Conservation (phyloP, 1,140 invertebrate species). For the Drosophila obscura region DNA sequence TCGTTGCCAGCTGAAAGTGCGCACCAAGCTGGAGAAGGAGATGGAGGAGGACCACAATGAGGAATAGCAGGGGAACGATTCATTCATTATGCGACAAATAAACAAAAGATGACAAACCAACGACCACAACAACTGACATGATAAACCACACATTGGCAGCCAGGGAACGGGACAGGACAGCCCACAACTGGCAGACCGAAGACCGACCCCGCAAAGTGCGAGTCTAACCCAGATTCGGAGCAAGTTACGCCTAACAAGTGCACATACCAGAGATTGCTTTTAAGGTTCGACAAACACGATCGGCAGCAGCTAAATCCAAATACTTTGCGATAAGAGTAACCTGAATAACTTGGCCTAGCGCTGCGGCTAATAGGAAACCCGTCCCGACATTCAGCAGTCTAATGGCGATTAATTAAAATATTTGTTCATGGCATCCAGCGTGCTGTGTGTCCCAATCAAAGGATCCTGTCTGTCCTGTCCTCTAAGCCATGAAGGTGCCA, state of each 20-base stretch:
- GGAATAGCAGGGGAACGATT: neutral
- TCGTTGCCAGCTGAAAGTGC: conserved; percentile 56
- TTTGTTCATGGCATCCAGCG: conserved; percentile 67
- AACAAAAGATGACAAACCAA: neutral
- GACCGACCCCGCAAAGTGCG: conserved; percentile 8
- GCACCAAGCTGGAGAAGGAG: conserved; percentile 50
- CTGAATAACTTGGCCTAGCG: conserved; percentile 40
- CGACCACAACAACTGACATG: neutral
- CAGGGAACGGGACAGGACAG: too few relatives aligned
- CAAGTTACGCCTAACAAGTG: conserved; percentile 65
- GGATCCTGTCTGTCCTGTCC: conserved; percentile 31
- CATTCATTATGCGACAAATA: neutral
- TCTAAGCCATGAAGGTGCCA: conserved; percentile 25
- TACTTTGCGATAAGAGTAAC: conserved; percentile 52
- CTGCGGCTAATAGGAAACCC: conserved; percentile 32
- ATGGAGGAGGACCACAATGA: conserved; percentile 17
- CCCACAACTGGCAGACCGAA: conserved; percentile 10
- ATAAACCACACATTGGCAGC: conserved; percentile 23
- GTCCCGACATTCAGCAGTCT: conserved; percentile 35
- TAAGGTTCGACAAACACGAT: conserved; percentile 38
- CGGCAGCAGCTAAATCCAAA: conserved; percentile 20
- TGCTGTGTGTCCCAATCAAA: conserved; percentile 40
- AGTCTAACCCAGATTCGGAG: conserved; percentile 60
- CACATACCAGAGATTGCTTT: conserved; percentile 52
- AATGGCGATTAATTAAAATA: conserved; percentile 76